These are phyloP conservation scores for Arctia plantaginis DNA, from an alignment of 2,888 invertebrate species.

Conservation along the genomic window DNA sequence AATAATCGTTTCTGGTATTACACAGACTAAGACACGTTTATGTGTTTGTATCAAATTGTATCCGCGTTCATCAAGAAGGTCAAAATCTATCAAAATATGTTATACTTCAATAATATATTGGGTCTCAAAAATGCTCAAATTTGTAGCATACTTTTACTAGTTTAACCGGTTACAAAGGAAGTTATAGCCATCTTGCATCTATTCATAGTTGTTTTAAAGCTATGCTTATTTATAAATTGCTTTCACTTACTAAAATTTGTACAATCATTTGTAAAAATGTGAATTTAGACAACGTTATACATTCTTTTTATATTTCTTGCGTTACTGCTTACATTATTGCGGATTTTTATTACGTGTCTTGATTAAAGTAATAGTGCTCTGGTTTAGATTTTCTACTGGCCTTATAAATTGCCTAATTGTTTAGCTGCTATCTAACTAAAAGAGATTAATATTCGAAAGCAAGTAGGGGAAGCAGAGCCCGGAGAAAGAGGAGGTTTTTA, in stretches of 20 bases:
- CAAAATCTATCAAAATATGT: background rate
- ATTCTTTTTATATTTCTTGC: too few relatives aligned
- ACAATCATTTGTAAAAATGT: too few relatives aligned
- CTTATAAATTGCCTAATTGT: background rate
- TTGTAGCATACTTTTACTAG: slow-evolving; percentile 33
- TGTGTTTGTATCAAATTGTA: background rate
- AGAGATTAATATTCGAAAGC: too few relatives aligned
- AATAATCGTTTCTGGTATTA: background rate
- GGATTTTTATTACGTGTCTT: background rate
- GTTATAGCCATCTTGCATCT: background rate
- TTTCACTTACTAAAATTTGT: background rate
- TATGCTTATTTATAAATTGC: background rate
- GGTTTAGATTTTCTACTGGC: background rate
- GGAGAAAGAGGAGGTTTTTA: too few relatives aligned
- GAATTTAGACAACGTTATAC: too few relatives aligned
- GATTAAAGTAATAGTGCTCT: background rate
- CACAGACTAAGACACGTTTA: background rate
- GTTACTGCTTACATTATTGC: background rate
- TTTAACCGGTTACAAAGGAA: slow-evolving; percentile 30
- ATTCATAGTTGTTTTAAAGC: background rate
- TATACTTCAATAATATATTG: background rate
- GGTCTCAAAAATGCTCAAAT: background rate
- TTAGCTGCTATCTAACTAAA: too few relatives aligned
- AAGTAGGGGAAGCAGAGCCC: too few relatives aligned
- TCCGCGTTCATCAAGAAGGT: background rate